These are phyloP conservation scores for Rhinatrema bivittatum DNA, from an alignment of 2,797 vertebrate species.

Conservation along the genomic window DNA sequence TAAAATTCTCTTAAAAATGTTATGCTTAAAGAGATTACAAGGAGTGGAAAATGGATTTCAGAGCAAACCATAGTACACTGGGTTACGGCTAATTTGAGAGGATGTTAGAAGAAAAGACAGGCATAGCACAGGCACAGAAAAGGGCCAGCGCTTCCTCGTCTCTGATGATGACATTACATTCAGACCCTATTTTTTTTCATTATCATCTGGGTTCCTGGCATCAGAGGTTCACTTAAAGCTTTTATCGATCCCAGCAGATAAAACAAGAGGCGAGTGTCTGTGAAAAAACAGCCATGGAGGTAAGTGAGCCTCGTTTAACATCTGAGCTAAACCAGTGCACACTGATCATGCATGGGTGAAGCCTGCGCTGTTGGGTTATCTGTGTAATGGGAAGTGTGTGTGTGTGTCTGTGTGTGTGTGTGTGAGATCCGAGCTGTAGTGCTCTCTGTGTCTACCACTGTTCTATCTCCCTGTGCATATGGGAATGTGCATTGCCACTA, in stretches of 20 bases:
- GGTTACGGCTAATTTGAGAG: accelerated
- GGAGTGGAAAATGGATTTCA: background rate
- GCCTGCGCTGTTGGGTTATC: too few relatives aligned
- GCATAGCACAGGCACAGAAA: background rate
- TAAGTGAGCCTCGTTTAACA: too few relatives aligned
- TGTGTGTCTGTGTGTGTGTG: too few relatives aligned
- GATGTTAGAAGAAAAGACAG: background rate
- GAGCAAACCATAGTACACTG: background rate
- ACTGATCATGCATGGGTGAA: too few relatives aligned
- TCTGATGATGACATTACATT: background rate
- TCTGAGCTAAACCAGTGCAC: too few relatives aligned
- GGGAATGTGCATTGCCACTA: too few relatives aligned
- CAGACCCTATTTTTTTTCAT: background rate
- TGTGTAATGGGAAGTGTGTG: too few relatives aligned
- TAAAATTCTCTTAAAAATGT: accelerated
- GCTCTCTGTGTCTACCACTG: too few relatives aligned
- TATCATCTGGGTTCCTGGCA: background rate
- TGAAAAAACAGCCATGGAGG: too few relatives aligned
- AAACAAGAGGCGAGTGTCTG: background rate
- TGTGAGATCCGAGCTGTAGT: too few relatives aligned
- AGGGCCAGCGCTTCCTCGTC: too few relatives aligned
- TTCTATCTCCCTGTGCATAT: too few relatives aligned
- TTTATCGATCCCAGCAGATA: background rate
- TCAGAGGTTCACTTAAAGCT: background rate
- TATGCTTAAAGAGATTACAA: background rate